Percentiles rank a stretch among this genome's conserved stretches.
These are phyloP conservation scores for Monochamus alternatus DNA, from an alignment of 2,888 invertebrate species.

Conservation along the genomic window DNA sequence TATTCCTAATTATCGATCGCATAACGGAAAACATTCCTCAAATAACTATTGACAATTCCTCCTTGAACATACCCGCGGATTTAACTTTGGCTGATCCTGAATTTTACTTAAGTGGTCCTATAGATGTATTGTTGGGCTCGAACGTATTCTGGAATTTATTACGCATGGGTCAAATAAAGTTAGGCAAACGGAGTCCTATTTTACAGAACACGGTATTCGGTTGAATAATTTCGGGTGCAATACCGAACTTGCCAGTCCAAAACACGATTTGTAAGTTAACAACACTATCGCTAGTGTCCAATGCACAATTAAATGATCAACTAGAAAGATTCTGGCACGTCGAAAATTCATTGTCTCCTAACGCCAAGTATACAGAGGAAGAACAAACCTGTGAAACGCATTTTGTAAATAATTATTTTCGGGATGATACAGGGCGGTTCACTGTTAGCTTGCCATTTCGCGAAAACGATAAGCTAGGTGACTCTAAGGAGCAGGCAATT, in stretches of 20 bases:
- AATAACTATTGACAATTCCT: not conserved
- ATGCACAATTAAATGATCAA: conserved; percentile 22
- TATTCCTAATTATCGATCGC: not conserved
- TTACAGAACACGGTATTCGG: not conserved
- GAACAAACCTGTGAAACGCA: conserved; percentile 35
- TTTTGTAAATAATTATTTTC: conserved; percentile 28
- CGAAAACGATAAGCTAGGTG: conserved; percentile 35
- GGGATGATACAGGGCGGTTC: conserved; percentile 28
- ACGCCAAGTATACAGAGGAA: conserved; percentile 34
- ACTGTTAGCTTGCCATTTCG: conserved; percentile 38
- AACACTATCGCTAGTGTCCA: not conserved
- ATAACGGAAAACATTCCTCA: not conserved
- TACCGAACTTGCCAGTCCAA: not conserved
- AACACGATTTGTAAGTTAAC: not conserved
- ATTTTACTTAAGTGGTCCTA: not conserved
- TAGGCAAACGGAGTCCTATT: not conserved
- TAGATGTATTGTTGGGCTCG: not conserved
- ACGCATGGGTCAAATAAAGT: conserved; percentile 1
- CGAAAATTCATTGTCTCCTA: not conserved
- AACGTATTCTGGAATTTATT: conserved; percentile 4
- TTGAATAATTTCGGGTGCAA: not conserved
- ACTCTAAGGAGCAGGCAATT: conserved; percentile 38
- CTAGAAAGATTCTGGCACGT: conserved; percentile 37
- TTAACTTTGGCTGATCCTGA: not conserved
- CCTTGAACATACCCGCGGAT: not conserved